A percentile compares a stretch with the other conserved stretches of the same genome.
These are phyloP conservation scores for Epicauta chinensis DNA, from an alignment of 1,140 invertebrate genomes.

Conservation along the genomic window DNA sequence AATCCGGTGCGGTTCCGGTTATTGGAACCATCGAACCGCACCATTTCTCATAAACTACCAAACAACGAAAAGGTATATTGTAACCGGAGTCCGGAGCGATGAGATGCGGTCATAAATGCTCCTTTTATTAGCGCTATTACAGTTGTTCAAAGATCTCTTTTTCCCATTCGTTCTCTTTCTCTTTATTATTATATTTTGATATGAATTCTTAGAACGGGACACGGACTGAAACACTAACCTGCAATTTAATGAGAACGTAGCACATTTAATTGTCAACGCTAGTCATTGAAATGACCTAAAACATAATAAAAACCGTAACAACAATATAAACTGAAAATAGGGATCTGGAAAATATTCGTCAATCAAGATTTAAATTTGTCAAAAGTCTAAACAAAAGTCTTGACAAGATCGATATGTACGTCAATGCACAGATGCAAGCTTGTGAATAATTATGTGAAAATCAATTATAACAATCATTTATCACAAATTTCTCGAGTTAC, in stretches of 20 bases:
- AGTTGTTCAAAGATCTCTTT: not conserved
- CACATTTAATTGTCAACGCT: too few relatives aligned
- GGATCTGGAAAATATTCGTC: too few relatives aligned
- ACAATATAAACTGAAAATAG: too few relatives aligned
- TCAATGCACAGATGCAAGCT: slow-evolving; percentile 37
- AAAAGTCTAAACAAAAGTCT: slow-evolving; percentile 12
- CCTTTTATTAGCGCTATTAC: slow-evolving; percentile 26
- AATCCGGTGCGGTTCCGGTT: slow-evolving; percentile 31
- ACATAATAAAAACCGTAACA: too few relatives aligned
- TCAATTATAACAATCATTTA: slow-evolving; percentile 39
- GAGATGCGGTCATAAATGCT: slow-evolving; percentile 24
- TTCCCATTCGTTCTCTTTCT: too few relatives aligned
- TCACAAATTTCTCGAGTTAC: slow-evolving; percentile 26
- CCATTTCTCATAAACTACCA: slow-evolving; percentile 25
- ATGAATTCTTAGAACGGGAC: not conserved
- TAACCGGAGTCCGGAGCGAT: slow-evolving; percentile 22
- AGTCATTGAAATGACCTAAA: too few relatives aligned
- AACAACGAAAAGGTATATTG: slow-evolving; percentile 24
- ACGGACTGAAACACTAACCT: too few relatives aligned
- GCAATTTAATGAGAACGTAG: too few relatives aligned
- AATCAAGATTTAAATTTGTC: slow-evolving; percentile 9
- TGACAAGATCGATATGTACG: slow-evolving; percentile 29
- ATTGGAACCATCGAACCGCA: slow-evolving; percentile 26
- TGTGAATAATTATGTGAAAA: slow-evolving; percentile 39
- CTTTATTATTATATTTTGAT: slow-evolving; percentile 4